Evolutionary conservation across 1,140 invertebrate genomes (phyloP), one percentile per base, ranked within the genome.

Genomic region (Hestina assimilis): DNA sequence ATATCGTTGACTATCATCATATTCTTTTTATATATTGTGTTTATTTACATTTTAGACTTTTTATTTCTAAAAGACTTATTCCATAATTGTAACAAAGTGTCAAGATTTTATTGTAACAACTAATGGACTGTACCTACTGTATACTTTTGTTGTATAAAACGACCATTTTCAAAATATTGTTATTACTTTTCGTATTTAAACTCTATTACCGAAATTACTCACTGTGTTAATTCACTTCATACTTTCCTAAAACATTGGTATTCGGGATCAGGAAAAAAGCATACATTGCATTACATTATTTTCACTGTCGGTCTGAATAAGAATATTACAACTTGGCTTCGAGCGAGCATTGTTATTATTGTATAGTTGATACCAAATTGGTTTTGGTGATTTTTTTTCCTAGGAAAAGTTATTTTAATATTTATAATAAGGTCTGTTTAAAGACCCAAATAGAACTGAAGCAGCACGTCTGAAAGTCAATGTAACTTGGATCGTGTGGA

Each of bases 351-450:
- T 67, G 45, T 67, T 60, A 52, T n/a, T 66, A 58, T 68, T 76
- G 60, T 79, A 76, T 69, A 75, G 68, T 73, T 63, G 56, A 67
- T 61, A 67, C 69, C 69, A 78, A 73, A 72, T 68, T 71, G 67
- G 64, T 67, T 72, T 75, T 71, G 69, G 69, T 75, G 53, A 63
- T 63, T 73, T 31, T 77, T 79, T 74, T 74, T 74, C 75, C 66
- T 74, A 74, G 66, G 73, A 78, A 80, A 80, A 82, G 65, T 77
- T 68, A 72, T 66, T 69, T 63, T 72, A 56, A 63, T 43, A 65
- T 63, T 59, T 61, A 63, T 66, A 53, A 59, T 45, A 45, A 42
- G 74, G 79, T 83, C 79, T 83, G 79, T 83, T 83, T 79, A 79
- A 80, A 80, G 77, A 77, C 73, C 67, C 48, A 48, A 62, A 63